Evolutionary conservation across 2,113 vertebrate genomes (phyloP).

Genomic region (Ciconia stormi): DNA sequence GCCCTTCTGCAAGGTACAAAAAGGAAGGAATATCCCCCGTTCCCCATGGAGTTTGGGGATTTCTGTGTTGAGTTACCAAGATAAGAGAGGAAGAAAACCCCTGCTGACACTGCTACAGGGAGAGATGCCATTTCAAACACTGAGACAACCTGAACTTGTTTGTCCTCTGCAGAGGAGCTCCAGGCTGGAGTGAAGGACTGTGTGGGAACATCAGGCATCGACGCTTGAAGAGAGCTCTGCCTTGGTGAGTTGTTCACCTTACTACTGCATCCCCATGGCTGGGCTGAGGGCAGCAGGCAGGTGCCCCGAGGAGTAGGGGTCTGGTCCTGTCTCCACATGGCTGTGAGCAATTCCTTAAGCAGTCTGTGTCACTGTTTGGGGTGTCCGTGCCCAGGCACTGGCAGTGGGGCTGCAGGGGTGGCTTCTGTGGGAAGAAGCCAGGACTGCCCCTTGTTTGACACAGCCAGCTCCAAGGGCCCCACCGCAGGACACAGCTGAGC

Average conservation of each 20-base stretch:
- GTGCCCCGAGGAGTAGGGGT: background rate
- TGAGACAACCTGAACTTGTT: background rate
- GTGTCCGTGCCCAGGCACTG: accelerated
- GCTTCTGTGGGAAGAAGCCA: accelerated
- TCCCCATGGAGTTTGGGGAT: background rate
- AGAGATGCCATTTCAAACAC: background rate
- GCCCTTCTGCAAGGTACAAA: background rate
- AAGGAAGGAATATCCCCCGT: background rate
- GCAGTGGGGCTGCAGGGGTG: no score
- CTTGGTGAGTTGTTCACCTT: background rate
- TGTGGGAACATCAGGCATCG: accelerated
- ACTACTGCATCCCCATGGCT: background rate
- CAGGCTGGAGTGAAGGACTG: background rate
- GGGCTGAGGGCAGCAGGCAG: background rate
- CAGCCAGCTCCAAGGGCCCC: background rate
- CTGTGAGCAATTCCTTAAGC: background rate
- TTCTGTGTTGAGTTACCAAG: background rate
- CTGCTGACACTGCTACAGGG: no score
- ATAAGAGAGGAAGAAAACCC: background rate
- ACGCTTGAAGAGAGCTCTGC: background rate
- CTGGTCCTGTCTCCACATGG: background rate
- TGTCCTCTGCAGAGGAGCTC: background rate
- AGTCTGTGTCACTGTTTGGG: no score
- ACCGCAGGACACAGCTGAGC: no score
- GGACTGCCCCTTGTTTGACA: background rate